Evolutionary conservation across 2,888 invertebrate genomes (phyloP).

Genomic region (Pollenia griseotomentosa): DNA sequence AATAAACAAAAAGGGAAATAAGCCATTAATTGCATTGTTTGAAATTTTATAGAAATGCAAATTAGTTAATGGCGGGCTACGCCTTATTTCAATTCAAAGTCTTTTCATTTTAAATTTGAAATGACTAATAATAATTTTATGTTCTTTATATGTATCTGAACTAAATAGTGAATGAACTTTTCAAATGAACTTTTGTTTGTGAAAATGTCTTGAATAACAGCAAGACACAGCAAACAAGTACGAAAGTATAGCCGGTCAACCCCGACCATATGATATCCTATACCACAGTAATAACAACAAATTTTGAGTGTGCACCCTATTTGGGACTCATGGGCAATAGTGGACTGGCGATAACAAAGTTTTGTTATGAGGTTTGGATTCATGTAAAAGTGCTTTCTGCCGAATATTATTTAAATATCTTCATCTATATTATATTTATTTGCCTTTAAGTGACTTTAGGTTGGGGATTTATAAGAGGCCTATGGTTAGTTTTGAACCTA

Average conservation of each 20-base stretch:
- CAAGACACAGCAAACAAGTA: too few relatives aligned
- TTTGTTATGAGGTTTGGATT: too few relatives aligned
- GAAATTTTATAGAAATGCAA: slow-evolving; percentile 51
- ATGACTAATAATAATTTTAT: slow-evolving; percentile 37
- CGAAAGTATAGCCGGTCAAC: too few relatives aligned
- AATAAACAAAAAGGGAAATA: slow-evolving; percentile 37
- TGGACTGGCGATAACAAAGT: too few relatives aligned
- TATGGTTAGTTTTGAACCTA: too few relatives aligned
- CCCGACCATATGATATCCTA: too few relatives aligned
- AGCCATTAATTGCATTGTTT: slow-evolving; percentile 57
- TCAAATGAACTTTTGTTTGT: slow-evolving; percentile 49
- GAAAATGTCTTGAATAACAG: neutral
- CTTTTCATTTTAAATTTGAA: slow-evolving; percentile 2
- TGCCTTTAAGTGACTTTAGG: too few relatives aligned
- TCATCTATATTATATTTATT: too few relatives aligned
- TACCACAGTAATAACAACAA: too few relatives aligned
- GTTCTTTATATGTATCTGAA: slow-evolving; percentile 4
- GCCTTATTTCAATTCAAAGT: slow-evolving; percentile 27
- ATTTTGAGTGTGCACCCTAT: neutral
- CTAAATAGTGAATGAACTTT: slow-evolving; percentile 54
- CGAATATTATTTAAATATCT: too few relatives aligned
- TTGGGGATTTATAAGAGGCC: too few relatives aligned
- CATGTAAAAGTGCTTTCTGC: too few relatives aligned
- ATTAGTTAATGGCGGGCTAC: slow-evolving; percentile 50
- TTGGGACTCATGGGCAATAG: neutral